Evolutionary conservation across 2,888 invertebrate species (phyloP).

Genomic region (Shargacucullia verbasci): DNA sequence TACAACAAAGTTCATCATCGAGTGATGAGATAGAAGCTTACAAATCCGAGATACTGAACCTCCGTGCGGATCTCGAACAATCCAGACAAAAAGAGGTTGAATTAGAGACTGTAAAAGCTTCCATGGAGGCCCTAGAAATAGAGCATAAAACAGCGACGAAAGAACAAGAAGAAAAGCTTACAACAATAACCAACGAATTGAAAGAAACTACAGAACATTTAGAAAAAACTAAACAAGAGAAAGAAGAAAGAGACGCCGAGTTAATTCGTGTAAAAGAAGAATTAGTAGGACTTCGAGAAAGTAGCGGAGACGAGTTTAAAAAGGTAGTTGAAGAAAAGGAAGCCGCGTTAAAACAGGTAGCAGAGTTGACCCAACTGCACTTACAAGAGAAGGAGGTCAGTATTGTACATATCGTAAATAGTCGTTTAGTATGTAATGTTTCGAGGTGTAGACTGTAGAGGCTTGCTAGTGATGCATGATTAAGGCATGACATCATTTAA

Average conservation of each 20-base stretch:
- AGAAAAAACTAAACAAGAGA: slow-evolving; percentile 74
- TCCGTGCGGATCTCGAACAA: slow-evolving; percentile 82
- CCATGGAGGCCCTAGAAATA: slow-evolving; percentile 81
- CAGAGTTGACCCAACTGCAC: slow-evolving; percentile 72
- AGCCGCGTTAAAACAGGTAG: slow-evolving; percentile 72
- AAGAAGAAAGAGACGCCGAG: slow-evolving; percentile 75
- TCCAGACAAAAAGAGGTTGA: slow-evolving; percentile 89
- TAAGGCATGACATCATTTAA: slow-evolving; percentile 13
- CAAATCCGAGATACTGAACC: slow-evolving; percentile 77
- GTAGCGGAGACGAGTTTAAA: slow-evolving; percentile 80
- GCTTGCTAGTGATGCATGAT: slow-evolving; percentile 42
- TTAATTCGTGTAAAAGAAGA: slow-evolving; percentile 78
- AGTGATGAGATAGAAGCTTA: slow-evolving; percentile 85
- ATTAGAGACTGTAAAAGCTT: slow-evolving; percentile 80
- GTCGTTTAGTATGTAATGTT: slow-evolving; percentile 5
- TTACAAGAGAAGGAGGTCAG: slow-evolving; percentile 84
- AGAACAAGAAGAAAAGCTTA: slow-evolving; percentile 80
- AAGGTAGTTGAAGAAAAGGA: slow-evolving; percentile 79
- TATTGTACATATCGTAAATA: slow-evolving; percentile 39
- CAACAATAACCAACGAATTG: slow-evolving; percentile 72
- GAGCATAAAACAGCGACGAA: slow-evolving; percentile 80
- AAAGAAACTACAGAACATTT: slow-evolving; percentile 78
- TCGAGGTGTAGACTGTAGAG: slow-evolving; percentile 26
- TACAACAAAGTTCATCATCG: slow-evolving; percentile 83
- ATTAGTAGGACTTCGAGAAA: slow-evolving; percentile 73